These are phyloP conservation scores for Xiphophorus couchianus DNA, from an alignment of 2,113 vertebrate species.

Conservation along the genomic window DNA sequence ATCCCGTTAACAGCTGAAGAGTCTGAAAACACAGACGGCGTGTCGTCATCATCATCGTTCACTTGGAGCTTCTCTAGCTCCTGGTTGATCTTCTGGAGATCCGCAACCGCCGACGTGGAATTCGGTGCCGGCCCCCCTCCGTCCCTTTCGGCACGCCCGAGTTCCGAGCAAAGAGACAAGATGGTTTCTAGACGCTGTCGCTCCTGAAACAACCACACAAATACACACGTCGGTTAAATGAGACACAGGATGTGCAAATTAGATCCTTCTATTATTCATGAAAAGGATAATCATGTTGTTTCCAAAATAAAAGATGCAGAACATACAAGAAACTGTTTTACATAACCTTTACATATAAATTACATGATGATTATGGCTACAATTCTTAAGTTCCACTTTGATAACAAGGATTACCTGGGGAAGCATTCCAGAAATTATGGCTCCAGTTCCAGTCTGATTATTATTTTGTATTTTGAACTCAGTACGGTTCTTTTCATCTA, in stretches of 20 bases:
- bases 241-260: neutral
- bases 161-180: slow-evolving; percentile 89
- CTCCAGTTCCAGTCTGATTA: slow-evolving; percentile 14
- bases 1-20: slow-evolving; percentile 69
- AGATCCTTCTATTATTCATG: neutral
- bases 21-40: slow-evolving; percentile 85
- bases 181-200: slow-evolving; percentile 95
- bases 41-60: slow-evolving; percentile 85
- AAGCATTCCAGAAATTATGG: slow-evolving; percentile 58
- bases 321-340: neutral
- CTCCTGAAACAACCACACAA: slow-evolving; percentile 78
- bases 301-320: neutral
- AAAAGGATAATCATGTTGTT: neutral
- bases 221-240: neutral
- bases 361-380: too few relatives aligned
- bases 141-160: slow-evolving; percentile 80
- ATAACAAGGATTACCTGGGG: slow-evolving; percentile 64
- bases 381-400: neutral
- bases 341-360: too few relatives aligned
- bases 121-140: slow-evolving; percentile 35
- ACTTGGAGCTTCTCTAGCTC: slow-evolving; percentile 93
- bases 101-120: slow-evolving; percentile 83
- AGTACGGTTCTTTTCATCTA: neutral
- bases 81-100: slow-evolving; percentile 94
- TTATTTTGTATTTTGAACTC: neutral